These are phyloP conservation scores for Halcyon leucocephala DNA, from an alignment of 2,797 vertebrate species.

Conservation along the genomic window DNA sequence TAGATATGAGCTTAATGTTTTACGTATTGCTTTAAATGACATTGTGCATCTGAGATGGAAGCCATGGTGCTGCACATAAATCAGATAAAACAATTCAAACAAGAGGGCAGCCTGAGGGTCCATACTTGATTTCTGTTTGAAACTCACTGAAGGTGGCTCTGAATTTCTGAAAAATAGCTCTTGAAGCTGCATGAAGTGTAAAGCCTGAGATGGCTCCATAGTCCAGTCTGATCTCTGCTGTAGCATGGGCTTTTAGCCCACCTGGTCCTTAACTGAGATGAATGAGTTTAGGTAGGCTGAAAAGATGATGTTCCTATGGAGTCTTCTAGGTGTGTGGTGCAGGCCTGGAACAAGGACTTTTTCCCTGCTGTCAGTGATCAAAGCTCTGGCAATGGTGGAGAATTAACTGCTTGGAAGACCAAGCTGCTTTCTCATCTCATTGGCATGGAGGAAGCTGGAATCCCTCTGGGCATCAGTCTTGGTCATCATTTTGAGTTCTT, in stretches of 20 bases:
- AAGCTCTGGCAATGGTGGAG: background rate
- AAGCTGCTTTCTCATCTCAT: background rate
- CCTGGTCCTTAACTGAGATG: background rate
- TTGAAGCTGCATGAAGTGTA: background rate
- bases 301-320: background rate
- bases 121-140: background rate
- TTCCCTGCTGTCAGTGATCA: background rate
- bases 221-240: background rate
- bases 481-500: background rate
- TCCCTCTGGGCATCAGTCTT: background rate
- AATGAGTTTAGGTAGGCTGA: background rate
- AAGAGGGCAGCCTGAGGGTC: background rate
- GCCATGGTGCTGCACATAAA: background rate
- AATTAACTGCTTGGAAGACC: background rate
- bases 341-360: background rate
- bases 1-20: background rate
- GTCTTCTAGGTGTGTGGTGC: fast-evolving
- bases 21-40: background rate
- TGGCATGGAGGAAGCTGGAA: background rate
- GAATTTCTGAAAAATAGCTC: background rate
- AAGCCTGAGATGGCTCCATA: background rate
- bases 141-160: background rate
- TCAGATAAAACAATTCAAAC: background rate
- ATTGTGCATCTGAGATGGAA: background rate
- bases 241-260: background rate